phyloP scores from a whole-genome alignment of 2,797 vertebrate species.

The Girardinus metallicus region DNA sequence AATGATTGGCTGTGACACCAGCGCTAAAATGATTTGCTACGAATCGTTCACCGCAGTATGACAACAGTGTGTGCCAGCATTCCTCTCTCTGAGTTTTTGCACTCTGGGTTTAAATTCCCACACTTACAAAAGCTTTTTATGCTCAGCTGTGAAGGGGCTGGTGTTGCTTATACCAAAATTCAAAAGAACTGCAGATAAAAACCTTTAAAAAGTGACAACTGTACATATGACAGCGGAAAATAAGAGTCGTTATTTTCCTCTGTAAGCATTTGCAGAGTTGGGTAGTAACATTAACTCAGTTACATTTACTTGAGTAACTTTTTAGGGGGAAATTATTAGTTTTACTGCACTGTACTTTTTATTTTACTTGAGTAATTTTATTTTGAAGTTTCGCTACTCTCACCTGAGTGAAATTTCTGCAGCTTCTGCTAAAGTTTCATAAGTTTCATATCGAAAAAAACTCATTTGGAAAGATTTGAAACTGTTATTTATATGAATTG shows the following conservation, averaged over 20 bases:
- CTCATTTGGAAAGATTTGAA: too few species aligned
- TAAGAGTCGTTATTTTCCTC: background rate
- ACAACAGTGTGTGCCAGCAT: conserved; percentile 19
- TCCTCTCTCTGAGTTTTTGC: conserved; percentile 9
- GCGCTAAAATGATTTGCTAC: conserved; percentile 18
- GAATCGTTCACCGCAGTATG: conserved; percentile 17
- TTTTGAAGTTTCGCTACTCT: too few species aligned
- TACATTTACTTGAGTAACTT: too few species aligned
- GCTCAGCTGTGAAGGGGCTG: conserved; percentile 21
- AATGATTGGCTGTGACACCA: conserved; percentile 41
- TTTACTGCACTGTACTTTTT: too few species aligned
- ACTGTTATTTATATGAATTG: too few species aligned
- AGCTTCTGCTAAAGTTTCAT: too few species aligned
- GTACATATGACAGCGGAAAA: background rate
- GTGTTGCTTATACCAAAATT: conserved; percentile 30
- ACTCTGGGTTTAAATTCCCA: conserved; percentile 9
- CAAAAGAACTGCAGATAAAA: conserved; percentile 6
- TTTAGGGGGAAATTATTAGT: too few species aligned
- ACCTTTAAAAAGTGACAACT: background rate
- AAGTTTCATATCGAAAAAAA: too few species aligned
- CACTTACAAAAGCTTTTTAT: background rate
- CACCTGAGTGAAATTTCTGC: too few species aligned
- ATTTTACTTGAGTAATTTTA: too few species aligned
- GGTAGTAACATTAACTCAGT: too few species aligned
- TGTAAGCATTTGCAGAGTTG: background rate